Evolutionary conservation across 2,113 vertebrate species (phyloP), one percentile per base, ranked within the genome.

Genomic region (Rhea americana): DNA sequence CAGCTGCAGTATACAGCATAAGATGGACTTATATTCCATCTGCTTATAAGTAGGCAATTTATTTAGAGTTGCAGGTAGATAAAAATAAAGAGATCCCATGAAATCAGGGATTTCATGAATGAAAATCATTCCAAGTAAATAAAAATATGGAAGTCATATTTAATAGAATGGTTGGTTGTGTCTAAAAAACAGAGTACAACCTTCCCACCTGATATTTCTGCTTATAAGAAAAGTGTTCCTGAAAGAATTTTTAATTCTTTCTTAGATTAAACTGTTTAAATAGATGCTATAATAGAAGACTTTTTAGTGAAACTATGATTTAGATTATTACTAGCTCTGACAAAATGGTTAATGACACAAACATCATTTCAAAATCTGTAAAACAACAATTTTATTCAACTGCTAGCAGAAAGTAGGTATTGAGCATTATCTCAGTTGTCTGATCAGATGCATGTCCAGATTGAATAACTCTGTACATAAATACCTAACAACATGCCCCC

Each of bases 21-120:
- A 91, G 63, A n/a, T 1, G 7, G 48, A 85, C 45, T 39, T 25
- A 28, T 74, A 17, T 82, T 72, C 35, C 35, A 32, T 18, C 56
- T 87, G 63, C 62, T 93, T 85, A 28, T 41, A 87, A 95, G 93
- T 35, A 21, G 80, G 16, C 39, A 58, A 78, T 73, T 95, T 95
- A 79, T 92, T 82, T 89, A 91, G 35, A 70, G 53, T 26, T 47
- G 17, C 59, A 93, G 76, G 70, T 16, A 89, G n/a, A 45, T 82
- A 85, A 96, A 93, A 89, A 73, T 35, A 35, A 94, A 93, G 20
- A 83, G 55, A 90, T 62, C 66, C 10, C 88, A 47, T 87, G 9
- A 19, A 63, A 92, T 35, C 35, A 35, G 35, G 35, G 35, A 35
- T 35, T 82, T 65, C 11, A 13, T 91, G 68, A 96, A 95, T 90